Conservation (phyloP, 2,113 vertebrate species). For the Galeopterus variegatus region DNA sequence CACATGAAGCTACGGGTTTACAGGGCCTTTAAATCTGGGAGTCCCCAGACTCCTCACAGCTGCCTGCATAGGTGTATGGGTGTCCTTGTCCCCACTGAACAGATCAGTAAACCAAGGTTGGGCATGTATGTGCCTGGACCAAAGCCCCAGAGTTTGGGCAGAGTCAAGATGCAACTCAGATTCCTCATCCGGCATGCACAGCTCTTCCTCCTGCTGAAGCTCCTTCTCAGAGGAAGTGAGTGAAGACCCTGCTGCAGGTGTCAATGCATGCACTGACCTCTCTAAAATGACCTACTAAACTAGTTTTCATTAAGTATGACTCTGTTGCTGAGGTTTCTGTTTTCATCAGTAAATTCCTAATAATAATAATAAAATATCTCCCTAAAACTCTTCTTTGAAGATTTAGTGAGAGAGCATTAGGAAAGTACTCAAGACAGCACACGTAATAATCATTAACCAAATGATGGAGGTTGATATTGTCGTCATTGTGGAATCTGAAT, state of each 20-base stretch:
- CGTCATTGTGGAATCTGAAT: neutral
- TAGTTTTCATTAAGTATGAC: fast-evolving
- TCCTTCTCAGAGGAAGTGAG: neutral
- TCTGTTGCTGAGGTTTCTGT: fast-evolving
- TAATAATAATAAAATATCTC: fast-evolving
- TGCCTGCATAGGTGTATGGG: fast-evolving
- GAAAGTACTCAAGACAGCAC: neutral
- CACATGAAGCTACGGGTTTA: fast-evolving
- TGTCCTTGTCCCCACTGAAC: neutral
- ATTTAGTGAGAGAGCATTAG: neutral
- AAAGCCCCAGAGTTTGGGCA: too few relatives aligned
- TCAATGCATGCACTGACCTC: fast-evolving
- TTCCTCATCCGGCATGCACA: fast-evolving
- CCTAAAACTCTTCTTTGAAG: neutral
- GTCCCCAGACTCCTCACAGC: neutral
- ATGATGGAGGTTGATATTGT: fast-evolving
- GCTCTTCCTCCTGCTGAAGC: too few relatives aligned
- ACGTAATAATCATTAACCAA: fast-evolving
- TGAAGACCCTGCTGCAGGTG: fast-evolving
- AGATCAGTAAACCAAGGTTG: neutral
- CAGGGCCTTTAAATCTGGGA: neutral
- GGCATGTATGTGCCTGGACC: neutral
- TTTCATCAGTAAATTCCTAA: neutral
- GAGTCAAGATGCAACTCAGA: fast-evolving
- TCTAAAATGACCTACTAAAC: neutral